These are phyloP conservation scores for Antennarius maculatus DNA, from an alignment of 2,797 vertebrate genomes.

Conservation along the genomic window DNA sequence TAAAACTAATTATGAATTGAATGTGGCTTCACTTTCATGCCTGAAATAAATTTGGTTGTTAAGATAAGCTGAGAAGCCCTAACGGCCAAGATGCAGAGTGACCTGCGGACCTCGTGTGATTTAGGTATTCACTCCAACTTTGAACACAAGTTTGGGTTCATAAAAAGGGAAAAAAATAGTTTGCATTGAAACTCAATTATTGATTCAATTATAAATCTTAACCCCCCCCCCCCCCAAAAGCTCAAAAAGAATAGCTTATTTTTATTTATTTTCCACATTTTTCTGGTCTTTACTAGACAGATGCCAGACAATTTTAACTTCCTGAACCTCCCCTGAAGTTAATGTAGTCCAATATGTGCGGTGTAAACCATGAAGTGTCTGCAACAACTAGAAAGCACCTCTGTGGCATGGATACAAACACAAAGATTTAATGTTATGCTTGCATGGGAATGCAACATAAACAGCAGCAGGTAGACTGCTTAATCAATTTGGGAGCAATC, in stretches of 20 bases:
- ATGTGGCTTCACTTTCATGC: constrained; percentile 1
- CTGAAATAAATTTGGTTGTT: constrained; percentile 11
- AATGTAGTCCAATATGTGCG: too few species aligned
- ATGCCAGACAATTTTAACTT: too few species aligned
- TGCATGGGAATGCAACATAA: background rate
- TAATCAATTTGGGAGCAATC: background rate
- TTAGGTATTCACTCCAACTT: constrained; percentile 3
- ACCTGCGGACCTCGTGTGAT: background rate
- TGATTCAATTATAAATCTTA: background rate
- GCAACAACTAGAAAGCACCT: background rate
- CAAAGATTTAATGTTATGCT: background rate
- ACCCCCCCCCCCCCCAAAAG: background rate
- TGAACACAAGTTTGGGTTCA: too few species aligned
- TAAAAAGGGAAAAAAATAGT: too few species aligned
- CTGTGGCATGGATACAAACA: constrained; percentile 3
- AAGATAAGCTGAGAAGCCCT: background rate
- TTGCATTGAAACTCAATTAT: background rate
- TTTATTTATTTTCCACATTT: too few species aligned
- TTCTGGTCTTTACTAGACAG: too few species aligned
- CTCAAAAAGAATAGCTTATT: background rate
- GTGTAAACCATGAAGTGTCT: too few species aligned
- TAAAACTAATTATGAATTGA: constrained; percentile 5
- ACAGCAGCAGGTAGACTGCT: background rate
- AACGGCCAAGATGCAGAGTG: constrained; percentile 3
- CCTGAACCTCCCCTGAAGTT: too few species aligned